These are phyloP conservation scores for Ophion ventricosus DNA, from an alignment of 2,888 invertebrate genomes.

Conservation along the genomic window DNA sequence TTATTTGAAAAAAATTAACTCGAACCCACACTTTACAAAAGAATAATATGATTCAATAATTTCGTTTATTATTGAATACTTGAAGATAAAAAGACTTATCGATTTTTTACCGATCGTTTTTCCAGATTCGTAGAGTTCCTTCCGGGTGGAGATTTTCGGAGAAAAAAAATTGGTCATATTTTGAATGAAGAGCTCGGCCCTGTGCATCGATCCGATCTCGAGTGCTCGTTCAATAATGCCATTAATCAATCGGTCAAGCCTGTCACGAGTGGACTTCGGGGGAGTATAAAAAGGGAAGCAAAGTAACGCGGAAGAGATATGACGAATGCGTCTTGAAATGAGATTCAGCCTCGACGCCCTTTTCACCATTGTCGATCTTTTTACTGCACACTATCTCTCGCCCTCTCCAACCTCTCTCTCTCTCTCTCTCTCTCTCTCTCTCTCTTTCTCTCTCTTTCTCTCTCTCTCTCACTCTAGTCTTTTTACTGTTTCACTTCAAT, in stretches of 20 bases:
- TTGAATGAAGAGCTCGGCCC: neutral
- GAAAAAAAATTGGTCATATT: no score
- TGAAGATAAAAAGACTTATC: no score
- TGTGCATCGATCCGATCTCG: neutral
- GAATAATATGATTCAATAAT: no score
- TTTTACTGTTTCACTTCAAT: constrained; percentile 14
- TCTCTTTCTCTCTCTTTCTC: constrained; percentile 1
- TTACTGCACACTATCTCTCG: constrained; percentile 6
- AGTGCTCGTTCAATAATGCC: constrained; percentile 1
- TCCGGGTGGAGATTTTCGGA: no score
- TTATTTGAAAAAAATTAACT: no score
- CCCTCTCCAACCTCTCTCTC: constrained; percentile 35
- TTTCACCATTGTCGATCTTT: constrained; percentile 61
- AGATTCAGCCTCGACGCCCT: constrained; percentile 60
- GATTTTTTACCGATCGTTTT: no score
- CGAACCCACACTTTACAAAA: no score
- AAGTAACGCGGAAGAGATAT: constrained; percentile 61
- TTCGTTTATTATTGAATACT: no score
- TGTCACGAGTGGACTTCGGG: constrained; percentile 5
- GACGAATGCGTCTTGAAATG: constrained; percentile 70
- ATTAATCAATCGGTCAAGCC: constrained; percentile 60
- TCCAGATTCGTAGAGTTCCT: no score
- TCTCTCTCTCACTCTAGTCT: constrained; percentile 26
- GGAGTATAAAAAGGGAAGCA: constrained; percentile 15
- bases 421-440: constrained; percentile 41